phyloP scores from a whole-genome alignment of 2,113 vertebrate species.

The Odocoileus hemionus region DNA sequence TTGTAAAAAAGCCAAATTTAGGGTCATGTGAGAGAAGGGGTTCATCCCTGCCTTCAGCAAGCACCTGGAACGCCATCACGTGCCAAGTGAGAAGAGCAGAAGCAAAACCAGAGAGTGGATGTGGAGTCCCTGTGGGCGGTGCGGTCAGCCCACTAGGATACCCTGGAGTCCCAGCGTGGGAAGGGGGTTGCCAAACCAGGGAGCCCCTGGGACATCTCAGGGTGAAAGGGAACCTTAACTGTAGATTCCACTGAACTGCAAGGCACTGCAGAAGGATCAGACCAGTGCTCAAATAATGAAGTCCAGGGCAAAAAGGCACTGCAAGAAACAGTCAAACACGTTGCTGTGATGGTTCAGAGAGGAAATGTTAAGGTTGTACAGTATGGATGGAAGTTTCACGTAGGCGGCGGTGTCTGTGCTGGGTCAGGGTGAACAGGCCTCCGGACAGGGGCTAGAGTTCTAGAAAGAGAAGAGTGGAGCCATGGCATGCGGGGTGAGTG shows the following conservation, averaged over 20 bases:
- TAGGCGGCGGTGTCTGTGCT: neutral
- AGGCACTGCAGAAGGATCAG: neutral
- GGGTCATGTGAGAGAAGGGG: neutral
- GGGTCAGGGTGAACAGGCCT: neutral
- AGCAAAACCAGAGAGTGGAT: neutral
- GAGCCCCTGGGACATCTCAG: neutral
- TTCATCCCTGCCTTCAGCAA: neutral
- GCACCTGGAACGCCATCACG: neutral
- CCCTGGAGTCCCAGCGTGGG: neutral
- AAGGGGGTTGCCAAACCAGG: neutral
- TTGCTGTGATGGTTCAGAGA: neutral
- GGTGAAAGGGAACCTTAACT: neutral
- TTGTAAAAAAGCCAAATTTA: neutral
- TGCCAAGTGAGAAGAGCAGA: neutral
- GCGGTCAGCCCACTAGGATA: neutral
- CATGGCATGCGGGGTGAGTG: neutral
- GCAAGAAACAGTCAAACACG: neutral
- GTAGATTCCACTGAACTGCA: neutral
- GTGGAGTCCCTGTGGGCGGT: neutral
- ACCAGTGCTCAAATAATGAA: neutral
- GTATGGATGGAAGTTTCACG: neutral
- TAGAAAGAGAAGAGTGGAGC: neutral
- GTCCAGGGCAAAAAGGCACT: neutral
- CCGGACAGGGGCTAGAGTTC: neutral
- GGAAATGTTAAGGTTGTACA: neutral